phyloP scores from a whole-genome alignment of 2,113 vertebrate genomes.

The Chaenocephalus aceratus region DNA sequence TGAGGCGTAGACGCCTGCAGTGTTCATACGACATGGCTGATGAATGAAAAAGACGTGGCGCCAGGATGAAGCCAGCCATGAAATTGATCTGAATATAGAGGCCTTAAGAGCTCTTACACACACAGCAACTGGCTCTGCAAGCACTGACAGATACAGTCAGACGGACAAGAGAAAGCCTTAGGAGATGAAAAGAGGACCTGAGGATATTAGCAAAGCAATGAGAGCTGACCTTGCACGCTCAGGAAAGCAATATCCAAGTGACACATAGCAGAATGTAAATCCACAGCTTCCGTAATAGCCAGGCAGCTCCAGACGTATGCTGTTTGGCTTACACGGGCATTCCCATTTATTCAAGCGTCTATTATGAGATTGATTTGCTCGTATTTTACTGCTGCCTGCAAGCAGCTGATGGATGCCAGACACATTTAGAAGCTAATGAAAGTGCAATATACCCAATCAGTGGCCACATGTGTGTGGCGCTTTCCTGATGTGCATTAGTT shows the following conservation, averaged over 20 bases:
- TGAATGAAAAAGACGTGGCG: conserved; percentile 36
- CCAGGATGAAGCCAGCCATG: conserved; percentile 67
- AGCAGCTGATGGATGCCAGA: conserved; percentile 33
- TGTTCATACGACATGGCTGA: conserved; percentile 28
- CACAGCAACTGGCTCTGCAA: not conserved
- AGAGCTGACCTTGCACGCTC: conserved; percentile 63
- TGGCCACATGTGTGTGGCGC: not conserved
- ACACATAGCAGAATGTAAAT: conserved; percentile 67
- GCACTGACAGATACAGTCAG: conserved; percentile 1
- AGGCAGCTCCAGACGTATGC: conserved; percentile 19
- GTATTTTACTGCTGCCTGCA: conserved; percentile 20
- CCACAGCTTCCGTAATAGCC: conserved; percentile 53
- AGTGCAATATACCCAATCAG: conserved; percentile 22
- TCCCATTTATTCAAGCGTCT: conserved; percentile 56
- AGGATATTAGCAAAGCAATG: conserved; percentile 75
- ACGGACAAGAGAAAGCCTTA: conserved; percentile 52
- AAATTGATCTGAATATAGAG: conserved; percentile 72
- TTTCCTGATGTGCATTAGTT: not conserved
- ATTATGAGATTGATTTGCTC: conserved; percentile 56
- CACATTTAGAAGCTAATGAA: conserved; percentile 49
- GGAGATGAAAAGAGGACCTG: conserved; percentile 64
- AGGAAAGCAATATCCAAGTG: conserved; percentile 63
- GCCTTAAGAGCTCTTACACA: conserved; percentile 49
- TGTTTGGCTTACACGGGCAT: conserved; percentile 57
- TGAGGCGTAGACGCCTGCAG: not conserved